These are phyloP conservation scores for Menidia menidia DNA, from an alignment of 2,797 vertebrate species.

Conservation along the genomic window DNA sequence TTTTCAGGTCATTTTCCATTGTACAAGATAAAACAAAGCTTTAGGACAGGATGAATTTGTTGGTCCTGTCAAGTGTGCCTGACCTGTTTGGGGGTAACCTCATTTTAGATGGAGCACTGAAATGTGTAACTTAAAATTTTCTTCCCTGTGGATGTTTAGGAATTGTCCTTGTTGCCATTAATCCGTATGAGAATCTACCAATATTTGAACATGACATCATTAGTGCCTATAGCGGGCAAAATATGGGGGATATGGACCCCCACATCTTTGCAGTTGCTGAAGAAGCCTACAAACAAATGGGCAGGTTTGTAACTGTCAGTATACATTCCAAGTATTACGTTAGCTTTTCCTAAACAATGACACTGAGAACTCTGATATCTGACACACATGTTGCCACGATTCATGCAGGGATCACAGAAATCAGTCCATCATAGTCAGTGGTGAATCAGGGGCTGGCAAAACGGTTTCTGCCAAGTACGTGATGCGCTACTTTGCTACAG, in stretches of 20 bases:
- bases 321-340: neutral
- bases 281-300: conserved; percentile 98
- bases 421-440: conserved; percentile 98
- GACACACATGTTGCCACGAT: neutral
- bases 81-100: neutral
- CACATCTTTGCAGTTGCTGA: conserved; percentile 98
- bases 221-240: conserved; percentile 94
- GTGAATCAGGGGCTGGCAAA: conserved; percentile 98
- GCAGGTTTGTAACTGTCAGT: conserved; percentile 82
- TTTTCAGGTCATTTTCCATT: too few relatives aligned
- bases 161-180: conserved; percentile 97
- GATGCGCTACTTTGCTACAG: conserved; percentile 97
- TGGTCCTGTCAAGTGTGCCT: neutral
- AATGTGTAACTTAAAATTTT: neutral
- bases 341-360: neutral
- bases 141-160: conserved; percentile 74
- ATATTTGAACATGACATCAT: conserved; percentile 98
- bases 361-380: conserved; percentile 1
- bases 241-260: conserved; percentile 98
- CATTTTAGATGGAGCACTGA: neutral
- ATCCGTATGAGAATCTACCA: conserved; percentile 94
- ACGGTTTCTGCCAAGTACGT: conserved; percentile 97
- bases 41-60: neutral
- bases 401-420: conserved; percentile 90
- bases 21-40: too few relatives aligned